A percentile compares a stretch with the other conserved stretches of the same genome.
Evolutionary conservation across 2,113 vertebrate genomes (phyloP).

Genomic region (Albula goreensis): DNA sequence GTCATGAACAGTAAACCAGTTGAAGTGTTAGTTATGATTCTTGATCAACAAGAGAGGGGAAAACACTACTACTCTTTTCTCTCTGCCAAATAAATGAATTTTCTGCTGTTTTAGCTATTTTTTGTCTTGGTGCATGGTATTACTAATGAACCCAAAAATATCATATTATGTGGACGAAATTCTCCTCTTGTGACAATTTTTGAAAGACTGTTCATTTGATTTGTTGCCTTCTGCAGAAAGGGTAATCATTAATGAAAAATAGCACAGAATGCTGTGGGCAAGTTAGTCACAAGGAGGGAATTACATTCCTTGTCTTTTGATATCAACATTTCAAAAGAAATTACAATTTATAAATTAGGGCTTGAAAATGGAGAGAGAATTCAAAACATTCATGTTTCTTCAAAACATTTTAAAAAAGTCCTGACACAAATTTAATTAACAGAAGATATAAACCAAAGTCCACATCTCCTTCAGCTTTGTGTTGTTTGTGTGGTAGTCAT

Average conservation of each 20-base stretch:
- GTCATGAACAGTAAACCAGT: not conserved
- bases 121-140: not conserved
- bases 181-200: not conserved
- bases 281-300: constrained; percentile 4
- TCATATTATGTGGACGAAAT: not conserved
- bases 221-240: not conserved
- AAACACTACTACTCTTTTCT: not conserved
- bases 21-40: not conserved
- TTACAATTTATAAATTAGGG: not conserved
- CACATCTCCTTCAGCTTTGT: not conserved
- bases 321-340: not conserved
- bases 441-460: not conserved
- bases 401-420: not conserved
- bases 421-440: not conserved
- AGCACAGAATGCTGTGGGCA: not conserved
- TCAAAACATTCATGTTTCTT: not conserved
- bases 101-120: not conserved
- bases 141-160: not conserved
- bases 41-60: not conserved
- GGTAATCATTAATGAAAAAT: not conserved
- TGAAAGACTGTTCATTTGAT: not conserved
- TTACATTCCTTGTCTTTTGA: not conserved
- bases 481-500: not conserved
- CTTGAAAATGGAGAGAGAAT: not conserved
- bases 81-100: not conserved